phyloP scores from a whole-genome alignment of 2,113 vertebrate species.

The Aphyosemion australe region DNA sequence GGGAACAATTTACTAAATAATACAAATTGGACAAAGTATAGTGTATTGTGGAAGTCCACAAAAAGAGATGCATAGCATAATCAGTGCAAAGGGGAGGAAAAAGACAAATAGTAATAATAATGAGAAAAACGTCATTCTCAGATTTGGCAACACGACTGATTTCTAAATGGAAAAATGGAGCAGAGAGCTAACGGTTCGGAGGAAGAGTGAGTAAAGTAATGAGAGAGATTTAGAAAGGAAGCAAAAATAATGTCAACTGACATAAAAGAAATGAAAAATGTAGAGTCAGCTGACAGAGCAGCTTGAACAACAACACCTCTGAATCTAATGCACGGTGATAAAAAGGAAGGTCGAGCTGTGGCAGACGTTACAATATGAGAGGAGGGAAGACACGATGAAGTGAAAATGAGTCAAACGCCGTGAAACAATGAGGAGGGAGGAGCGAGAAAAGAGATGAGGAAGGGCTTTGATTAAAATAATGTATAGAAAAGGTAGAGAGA shows the following conservation, averaged over 20 bases:
- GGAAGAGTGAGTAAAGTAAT: not conserved
- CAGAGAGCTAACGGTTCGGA: constrained; percentile 1
- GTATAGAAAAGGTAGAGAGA: not conserved
- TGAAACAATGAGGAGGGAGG: no score
- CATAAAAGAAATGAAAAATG: not conserved
- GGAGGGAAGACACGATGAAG: constrained; percentile 12
- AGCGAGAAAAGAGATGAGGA: not conserved
- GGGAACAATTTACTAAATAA: no score
- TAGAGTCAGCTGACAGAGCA: not conserved
- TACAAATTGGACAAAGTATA: no score
- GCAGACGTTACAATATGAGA: constrained; percentile 7
- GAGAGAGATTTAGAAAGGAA: constrained; percentile 2
- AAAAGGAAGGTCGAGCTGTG: not conserved
- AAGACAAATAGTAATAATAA: no score
- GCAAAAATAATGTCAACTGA: constrained; percentile 3
- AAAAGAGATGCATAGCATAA: no score
- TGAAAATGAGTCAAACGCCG: no score
- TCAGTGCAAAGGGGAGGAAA: no score
- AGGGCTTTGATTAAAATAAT: not conserved
- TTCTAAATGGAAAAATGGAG: not conserved
- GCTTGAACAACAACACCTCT: constrained; percentile 19
- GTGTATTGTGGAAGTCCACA: no score
- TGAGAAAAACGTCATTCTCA: not conserved
- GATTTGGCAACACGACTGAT: not conserved
- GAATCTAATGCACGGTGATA: constrained; percentile 12